Evolutionary conservation across 2,888 invertebrate species (phyloP), one percentile per base, ranked within the genome.

Genomic region (Nysson spinosus): DNA sequence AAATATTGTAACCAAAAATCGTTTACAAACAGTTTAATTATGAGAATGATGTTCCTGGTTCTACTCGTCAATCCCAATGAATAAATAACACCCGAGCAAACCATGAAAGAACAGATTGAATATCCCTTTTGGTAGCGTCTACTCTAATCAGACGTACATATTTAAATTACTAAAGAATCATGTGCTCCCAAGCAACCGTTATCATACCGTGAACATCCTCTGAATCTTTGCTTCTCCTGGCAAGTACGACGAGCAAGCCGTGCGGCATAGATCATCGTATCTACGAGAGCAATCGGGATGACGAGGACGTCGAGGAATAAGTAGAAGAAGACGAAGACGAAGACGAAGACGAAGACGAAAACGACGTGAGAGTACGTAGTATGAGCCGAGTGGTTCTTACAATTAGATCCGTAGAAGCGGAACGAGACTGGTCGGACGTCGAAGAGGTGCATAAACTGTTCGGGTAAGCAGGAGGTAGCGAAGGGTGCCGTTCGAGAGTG

Each of bases 211-310:
- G 16, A 28, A 43, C 17, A 26, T 26, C 26, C 28, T 43, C 43
- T 43, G 26, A 26, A 39, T 44, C 50, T 61, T n/a, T n/a, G n/a
- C 39, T 55, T 55, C 51, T 16, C 30, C 30, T 73, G 63, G 76
- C 69, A 70, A 67, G 67, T 65, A 61, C 62, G 58, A 58, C 69
- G 65, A 51, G 58, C 78, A 67, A 77, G 80, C 75, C 73, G 81
- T 69, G 72, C 64, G 66, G 71, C 78, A 77, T 81, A 77, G 65
- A 81, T 81, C 81, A 80, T 78, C 70, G 74, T 81, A 81, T 81
- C 81, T 78, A 12, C 30, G 28, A 16, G 7, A 37, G 51, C 65
- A 52, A 75, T 75, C 75, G 37, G 50, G 46, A 63, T 34, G 63
- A 68, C 55, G 58, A 52, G 56, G 52, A 51, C 74, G 67, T 68